These are phyloP conservation scores for Tenebrosternarchus preto DNA, from an alignment of 2,113 vertebrate genomes.

Conservation along the genomic window DNA sequence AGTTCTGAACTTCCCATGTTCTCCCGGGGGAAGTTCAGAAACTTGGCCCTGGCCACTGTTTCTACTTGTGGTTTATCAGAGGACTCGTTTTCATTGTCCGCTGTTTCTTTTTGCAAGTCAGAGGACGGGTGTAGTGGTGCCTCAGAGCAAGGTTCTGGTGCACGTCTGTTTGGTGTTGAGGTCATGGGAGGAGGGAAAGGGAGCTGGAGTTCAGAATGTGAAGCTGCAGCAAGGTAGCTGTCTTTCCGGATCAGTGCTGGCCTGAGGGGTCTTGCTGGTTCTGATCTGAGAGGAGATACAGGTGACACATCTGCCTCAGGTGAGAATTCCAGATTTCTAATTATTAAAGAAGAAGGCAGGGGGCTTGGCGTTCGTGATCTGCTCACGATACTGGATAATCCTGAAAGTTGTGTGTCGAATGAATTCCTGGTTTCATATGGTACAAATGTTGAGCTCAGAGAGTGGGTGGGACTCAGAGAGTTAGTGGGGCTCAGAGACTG, in stretches of 20 bases:
- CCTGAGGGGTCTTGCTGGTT: slow-evolving; percentile 45
- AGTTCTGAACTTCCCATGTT: slow-evolving; percentile 55
- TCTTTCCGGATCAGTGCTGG: slow-evolving; percentile 69
- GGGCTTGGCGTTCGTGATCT: slow-evolving; percentile 59
- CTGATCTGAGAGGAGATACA: slow-evolving; percentile 28
- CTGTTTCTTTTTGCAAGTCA: slow-evolving; percentile 36
- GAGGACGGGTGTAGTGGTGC: slow-evolving; percentile 21
- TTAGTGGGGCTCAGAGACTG: no score
- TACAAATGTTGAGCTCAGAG: neutral
- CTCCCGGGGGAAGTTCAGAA: slow-evolving; percentile 60
- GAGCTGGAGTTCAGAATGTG: slow-evolving; percentile 72
- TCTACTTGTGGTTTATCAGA: slow-evolving; percentile 45
- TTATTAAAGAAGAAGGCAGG: slow-evolving; percentile 55
- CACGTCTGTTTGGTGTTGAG: neutral
- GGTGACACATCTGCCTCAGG: slow-evolving; percentile 45
- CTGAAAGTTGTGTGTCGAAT: slow-evolving; percentile 51
- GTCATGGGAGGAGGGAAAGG: slow-evolving; percentile 50
- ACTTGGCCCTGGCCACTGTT: slow-evolving; percentile 59
- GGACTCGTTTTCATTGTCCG: neutral
- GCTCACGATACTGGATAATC: slow-evolving; percentile 50
- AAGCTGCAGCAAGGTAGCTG: slow-evolving; percentile 75
- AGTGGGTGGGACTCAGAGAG: neutral
- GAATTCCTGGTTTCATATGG: slow-evolving; percentile 47
- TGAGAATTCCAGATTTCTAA: slow-evolving; percentile 64
- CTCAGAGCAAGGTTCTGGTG: neutral